phyloP scores from a whole-genome alignment of 2,888 invertebrate genomes.

The Meganola albula region DNA sequence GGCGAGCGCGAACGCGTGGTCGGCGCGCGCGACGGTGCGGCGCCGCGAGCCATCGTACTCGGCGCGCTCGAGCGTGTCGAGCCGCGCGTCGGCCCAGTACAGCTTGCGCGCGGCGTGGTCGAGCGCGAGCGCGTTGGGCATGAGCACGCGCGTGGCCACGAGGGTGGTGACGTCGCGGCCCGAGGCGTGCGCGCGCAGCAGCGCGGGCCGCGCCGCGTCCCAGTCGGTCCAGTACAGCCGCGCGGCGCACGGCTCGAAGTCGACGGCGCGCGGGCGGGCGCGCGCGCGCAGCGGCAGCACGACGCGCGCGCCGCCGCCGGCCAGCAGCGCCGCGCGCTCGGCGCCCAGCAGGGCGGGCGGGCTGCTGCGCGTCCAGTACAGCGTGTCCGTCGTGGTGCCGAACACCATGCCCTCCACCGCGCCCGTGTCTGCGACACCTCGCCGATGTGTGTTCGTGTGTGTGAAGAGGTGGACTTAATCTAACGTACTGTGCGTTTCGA shows the following conservation, averaged over 20 bases:
- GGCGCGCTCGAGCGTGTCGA: constrained; percentile 90
- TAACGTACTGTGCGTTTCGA: too few species aligned
- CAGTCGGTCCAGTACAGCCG: constrained; percentile 94
- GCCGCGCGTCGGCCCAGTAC: constrained; percentile 91
- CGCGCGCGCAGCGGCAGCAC: constrained; percentile 81
- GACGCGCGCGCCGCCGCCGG: constrained; percentile 40
- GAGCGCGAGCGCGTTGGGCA: constrained; percentile 90
- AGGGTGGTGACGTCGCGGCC: constrained; percentile 84
- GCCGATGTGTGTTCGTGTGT: too few species aligned
- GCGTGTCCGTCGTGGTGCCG: constrained; percentile 80
- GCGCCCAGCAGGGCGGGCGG: constrained; percentile 73
- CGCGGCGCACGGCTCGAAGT: constrained; percentile 87
- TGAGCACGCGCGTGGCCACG: constrained; percentile 85
- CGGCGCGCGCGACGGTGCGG: constrained; percentile 81
- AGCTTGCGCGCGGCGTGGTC: constrained; percentile 86
- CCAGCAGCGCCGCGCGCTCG: constrained; percentile 21
- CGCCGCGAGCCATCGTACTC: constrained; percentile 88
- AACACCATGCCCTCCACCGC: constrained; percentile 92
- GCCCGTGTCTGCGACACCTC: constrained; percentile 81
- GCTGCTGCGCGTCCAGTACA: constrained; percentile 93
- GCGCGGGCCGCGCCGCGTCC: constrained; percentile 87
- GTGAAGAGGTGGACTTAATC: too few species aligned
- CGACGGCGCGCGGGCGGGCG: constrained; percentile 91
- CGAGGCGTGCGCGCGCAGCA: constrained; percentile 85
- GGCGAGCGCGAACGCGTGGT: constrained; percentile 92